phyloP scores from a whole-genome alignment of 2,113 vertebrate genomes.

The Chroicocephalus ridibundus region DNA sequence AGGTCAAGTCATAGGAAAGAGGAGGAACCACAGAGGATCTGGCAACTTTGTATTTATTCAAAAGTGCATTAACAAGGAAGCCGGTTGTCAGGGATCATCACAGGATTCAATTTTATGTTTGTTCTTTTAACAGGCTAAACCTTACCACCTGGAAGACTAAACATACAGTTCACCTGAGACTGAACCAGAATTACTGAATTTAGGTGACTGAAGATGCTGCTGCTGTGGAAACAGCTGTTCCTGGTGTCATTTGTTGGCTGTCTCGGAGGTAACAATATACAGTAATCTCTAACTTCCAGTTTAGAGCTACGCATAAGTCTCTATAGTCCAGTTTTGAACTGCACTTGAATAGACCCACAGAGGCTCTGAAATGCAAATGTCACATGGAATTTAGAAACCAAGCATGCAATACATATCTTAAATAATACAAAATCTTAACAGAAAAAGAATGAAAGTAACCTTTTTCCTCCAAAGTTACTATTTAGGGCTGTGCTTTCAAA shows the following conservation, averaged over 20 bases:
- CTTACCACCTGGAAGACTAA: constrained; percentile 76
- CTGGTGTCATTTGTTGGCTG: constrained; percentile 88
- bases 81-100: not conserved
- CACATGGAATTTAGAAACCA: not conserved
- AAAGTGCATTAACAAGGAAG: not conserved
- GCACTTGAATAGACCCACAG: not conserved
- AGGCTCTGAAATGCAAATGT: not conserved
- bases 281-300: not conserved
- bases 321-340: not conserved
- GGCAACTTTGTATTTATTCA: not conserved
- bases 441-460: not conserved
- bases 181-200: constrained; percentile 77
- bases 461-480: not conserved
- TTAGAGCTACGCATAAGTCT: not conserved
- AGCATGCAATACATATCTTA: not conserved
- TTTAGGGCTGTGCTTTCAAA: not conserved
- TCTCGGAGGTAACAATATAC: constrained; percentile 86
- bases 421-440: not conserved
- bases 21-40: not conserved
- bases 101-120: not conserved
- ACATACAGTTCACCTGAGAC: constrained; percentile 72
- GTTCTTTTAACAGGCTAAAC: constrained; percentile 83
- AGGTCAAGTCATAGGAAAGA: not conserved
- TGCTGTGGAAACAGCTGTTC: constrained; percentile 91
- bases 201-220: constrained; percentile 88